A percentile compares a stretch with the other conserved stretches of the same genome.
Conservation (phyloP, 92 coral and sea anemone genomes). For the Phenganax subtilis region DNA sequence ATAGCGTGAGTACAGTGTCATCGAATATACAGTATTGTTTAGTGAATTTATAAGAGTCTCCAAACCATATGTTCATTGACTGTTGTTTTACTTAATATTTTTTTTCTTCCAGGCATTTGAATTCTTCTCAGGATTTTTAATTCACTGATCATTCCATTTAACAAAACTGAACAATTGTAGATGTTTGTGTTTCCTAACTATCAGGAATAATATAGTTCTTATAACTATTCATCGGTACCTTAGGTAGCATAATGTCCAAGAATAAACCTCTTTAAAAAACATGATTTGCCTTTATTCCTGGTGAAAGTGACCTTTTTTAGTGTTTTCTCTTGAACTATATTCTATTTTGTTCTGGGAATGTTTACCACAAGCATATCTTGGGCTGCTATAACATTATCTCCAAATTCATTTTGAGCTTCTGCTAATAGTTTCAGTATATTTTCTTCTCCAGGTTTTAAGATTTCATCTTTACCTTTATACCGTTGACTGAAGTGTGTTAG, state of each 20-base stretch:
- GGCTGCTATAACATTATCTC: slow-evolving; percentile 68
- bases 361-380: slow-evolving; percentile 65
- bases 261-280: background rate
- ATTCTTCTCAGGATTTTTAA: no score
- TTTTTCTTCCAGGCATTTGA: no score
- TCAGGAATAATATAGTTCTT: background rate
- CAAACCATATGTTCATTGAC: no score
- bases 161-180: background rate
- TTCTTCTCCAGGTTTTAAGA: slow-evolving; percentile 35
- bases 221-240: background rate
- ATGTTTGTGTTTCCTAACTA: background rate
- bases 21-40: background rate
- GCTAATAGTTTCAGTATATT: slow-evolving; percentile 54
- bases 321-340: background rate
- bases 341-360: slow-evolving; percentile 28
- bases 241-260: slow-evolving; percentile 3
- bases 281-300: background rate
- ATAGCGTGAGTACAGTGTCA: background rate
- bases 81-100: no score
- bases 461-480: slow-evolving; percentile 56
- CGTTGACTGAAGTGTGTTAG: slow-evolving; percentile 96
- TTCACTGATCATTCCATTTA: no score
- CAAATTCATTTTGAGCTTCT: slow-evolving; percentile 60
- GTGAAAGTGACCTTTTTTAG: no score
- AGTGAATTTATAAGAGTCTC: no score